Conservation (phyloP, 2,888 invertebrate species). For the Phania funesta region DNA sequence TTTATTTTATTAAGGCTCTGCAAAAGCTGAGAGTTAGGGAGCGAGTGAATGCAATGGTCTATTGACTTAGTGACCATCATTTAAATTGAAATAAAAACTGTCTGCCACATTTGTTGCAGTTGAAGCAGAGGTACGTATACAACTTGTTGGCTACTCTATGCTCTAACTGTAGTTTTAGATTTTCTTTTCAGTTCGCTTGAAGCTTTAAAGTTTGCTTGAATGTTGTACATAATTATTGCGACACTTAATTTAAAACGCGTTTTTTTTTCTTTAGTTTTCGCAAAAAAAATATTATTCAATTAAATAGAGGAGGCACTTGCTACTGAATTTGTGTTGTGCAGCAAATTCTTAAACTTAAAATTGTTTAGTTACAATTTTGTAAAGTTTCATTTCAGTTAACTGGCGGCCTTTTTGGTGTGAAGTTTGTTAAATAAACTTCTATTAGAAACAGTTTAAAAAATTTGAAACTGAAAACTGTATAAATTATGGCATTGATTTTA, state of each 20-base stretch:
- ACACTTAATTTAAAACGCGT: slow-evolving; percentile 56
- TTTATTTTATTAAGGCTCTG: not conserved
- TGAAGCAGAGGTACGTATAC: not conserved
- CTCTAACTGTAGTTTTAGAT: not conserved
- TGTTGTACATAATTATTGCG: slow-evolving; percentile 57
- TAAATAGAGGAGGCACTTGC: slow-evolving; percentile 5
- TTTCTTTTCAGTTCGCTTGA: not conserved
- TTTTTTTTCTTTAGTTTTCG: not conserved
- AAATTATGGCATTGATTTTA: slow-evolving; percentile 48
- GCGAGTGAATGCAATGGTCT: slow-evolving; percentile 20
- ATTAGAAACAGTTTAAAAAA: not conserved
- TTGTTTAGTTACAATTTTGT: slow-evolving; percentile 21
- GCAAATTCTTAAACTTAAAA: slow-evolving; percentile 41
- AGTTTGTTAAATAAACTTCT: slow-evolving; percentile 42
- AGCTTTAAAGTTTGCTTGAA: not conserved
- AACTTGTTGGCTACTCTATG: not conserved
- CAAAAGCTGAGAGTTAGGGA: not conserved
- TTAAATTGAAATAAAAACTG: slow-evolving; percentile 21
- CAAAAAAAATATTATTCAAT: not conserved
- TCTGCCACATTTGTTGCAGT: slow-evolving; percentile 21
- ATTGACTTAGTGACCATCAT: slow-evolving; percentile 55
- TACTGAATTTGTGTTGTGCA: slow-evolving; percentile 5
- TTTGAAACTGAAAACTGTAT: not conserved
- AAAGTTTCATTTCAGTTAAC: slow-evolving; percentile 46
- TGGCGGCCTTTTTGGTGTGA: slow-evolving; percentile 57